phyloP scores from a whole-genome alignment of 2,113 vertebrate species.

The Hypomesus transpacificus region DNA sequence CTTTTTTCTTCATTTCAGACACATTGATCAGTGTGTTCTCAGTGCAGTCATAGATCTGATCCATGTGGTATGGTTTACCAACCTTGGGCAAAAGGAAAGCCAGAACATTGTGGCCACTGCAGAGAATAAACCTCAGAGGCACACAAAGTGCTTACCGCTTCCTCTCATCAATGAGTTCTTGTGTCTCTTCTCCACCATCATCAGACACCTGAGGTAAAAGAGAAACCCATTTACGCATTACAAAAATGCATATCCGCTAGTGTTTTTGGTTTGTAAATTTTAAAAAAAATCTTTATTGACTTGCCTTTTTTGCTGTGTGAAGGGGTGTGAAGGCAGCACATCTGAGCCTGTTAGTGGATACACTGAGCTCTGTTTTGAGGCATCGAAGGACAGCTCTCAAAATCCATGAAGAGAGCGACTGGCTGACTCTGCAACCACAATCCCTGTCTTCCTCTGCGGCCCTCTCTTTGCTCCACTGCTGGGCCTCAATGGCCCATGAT shows the following conservation, averaged over 20 bases:
- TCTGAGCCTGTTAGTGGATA: slow-evolving; percentile 71
- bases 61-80: slow-evolving; percentile 82
- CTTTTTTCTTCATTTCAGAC: slow-evolving; percentile 60
- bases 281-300: no score
- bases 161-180: slow-evolving; percentile 84
- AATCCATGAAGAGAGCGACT: slow-evolving; percentile 60
- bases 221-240: not conserved
- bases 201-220: slow-evolving; percentile 77
- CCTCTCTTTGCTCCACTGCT: slow-evolving; percentile 79
- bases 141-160: slow-evolving; percentile 78
- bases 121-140: slow-evolving; percentile 34
- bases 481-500: slow-evolving; percentile 73
- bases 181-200: slow-evolving; percentile 64
- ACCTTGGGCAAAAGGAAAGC: slow-evolving; percentile 72
- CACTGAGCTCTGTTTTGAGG: slow-evolving; percentile 74
- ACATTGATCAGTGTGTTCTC: slow-evolving; percentile 75
- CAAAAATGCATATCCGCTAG: no score
- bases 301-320: slow-evolving; percentile 56
- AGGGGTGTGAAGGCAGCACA: slow-evolving; percentile 61
- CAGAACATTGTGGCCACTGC: not conserved
- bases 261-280: no score
- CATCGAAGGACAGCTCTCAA: slow-evolving; percentile 65
- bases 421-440: slow-evolving; percentile 64
- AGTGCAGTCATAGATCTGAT: slow-evolving; percentile 76
- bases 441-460: slow-evolving; percentile 72